phyloP scores from a whole-genome alignment of 2,888 invertebrate species.

The Diaperis boleti region DNA sequence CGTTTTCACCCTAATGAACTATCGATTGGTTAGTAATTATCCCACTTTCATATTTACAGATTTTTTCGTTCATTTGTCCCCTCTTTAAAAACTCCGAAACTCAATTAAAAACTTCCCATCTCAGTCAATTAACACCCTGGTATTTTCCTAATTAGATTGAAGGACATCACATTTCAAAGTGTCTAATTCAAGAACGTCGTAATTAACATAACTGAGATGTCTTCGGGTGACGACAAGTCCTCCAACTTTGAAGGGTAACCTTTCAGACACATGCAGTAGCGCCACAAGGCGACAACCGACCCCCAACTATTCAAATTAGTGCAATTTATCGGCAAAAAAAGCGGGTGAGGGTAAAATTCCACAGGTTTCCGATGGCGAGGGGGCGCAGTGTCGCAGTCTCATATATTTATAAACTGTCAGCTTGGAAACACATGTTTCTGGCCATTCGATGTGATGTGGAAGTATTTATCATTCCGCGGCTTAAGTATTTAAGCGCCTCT shows the following conservation, averaged over 20 bases:
- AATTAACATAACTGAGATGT: slow-evolving; percentile 56
- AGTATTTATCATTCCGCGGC: slow-evolving; percentile 37
- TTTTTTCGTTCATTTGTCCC: background rate
- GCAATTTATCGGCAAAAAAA: slow-evolving; percentile 20
- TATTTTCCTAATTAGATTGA: slow-evolving; percentile 59
- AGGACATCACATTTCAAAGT: slow-evolving; percentile 63
- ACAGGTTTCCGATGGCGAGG: slow-evolving; percentile 28
- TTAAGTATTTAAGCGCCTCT: slow-evolving; percentile 39
- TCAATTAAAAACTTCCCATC: slow-evolving; percentile 52
- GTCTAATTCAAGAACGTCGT: slow-evolving; percentile 58
- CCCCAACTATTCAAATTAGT: slow-evolving; percentile 31
- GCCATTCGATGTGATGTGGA: slow-evolving; percentile 29
- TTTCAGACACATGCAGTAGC: slow-evolving; percentile 13
- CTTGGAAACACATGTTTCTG: slow-evolving; percentile 36
- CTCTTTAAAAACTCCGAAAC: slow-evolving; percentile 12
- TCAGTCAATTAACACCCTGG: slow-evolving; percentile 59
- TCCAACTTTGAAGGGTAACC: slow-evolving; percentile 33
- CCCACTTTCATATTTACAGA: background rate
- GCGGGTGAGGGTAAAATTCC: slow-evolving; percentile 1
- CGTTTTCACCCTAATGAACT: too few species aligned
- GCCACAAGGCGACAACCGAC: slow-evolving; percentile 16
- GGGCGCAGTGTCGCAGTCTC: background rate
- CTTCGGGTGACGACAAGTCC: slow-evolving; percentile 26
- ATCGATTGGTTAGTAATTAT: too few species aligned
- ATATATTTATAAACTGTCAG: slow-evolving; percentile 31